Evolutionary conservation across 2,888 invertebrate species (phyloP), one percentile per base, ranked within the genome.

Genomic region (Notodonta dromedarius): DNA sequence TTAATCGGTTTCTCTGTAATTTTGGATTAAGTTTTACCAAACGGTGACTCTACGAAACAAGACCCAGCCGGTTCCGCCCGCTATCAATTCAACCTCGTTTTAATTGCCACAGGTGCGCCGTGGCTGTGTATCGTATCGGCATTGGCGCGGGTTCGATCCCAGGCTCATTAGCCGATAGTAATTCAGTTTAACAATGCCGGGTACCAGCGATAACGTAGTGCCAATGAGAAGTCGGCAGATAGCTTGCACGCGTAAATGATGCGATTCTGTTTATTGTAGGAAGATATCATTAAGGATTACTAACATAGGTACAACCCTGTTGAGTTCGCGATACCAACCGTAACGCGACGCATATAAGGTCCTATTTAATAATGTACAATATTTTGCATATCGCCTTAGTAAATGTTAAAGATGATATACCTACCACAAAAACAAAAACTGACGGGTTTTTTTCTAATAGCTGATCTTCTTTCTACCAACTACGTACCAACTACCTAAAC

Each of bases 131-230:
- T 56, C 56, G 56, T 42, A 56, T 55, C 55, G 44, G 12, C 53
- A 53, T 53, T 53, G 53, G 53, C 67, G 71, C 66, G 66, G 74
- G 76, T 86, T 84, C 84, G 82, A 85, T 82, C 78, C 84, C 75
- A 74, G 61, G 56, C 85, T 90, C 86, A 91, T 90, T 90, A 90
- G 73, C 70, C 73, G 90, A 91, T 91, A 91, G 81, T 82, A 86
- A 91, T 89, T 88, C 90, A 77, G 74, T 76, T 69, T 77, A 81
- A 87, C 84, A 85, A 83, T 84, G 80, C 80, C 70, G 77, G 69
- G 67, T 73, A 71, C 69, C 55, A 53, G 46, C 68, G 72, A 75
- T 80, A 79, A 67, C 62, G 66, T 59, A 60, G 63, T 44, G 58
- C 46, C 58, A 66, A 62, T 71, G 66, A 63, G 53, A 62, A 53